Base-by-base conservation (phyloP, 1,140 invertebrate genomes). In the Bombyx mandarina region DNA sequence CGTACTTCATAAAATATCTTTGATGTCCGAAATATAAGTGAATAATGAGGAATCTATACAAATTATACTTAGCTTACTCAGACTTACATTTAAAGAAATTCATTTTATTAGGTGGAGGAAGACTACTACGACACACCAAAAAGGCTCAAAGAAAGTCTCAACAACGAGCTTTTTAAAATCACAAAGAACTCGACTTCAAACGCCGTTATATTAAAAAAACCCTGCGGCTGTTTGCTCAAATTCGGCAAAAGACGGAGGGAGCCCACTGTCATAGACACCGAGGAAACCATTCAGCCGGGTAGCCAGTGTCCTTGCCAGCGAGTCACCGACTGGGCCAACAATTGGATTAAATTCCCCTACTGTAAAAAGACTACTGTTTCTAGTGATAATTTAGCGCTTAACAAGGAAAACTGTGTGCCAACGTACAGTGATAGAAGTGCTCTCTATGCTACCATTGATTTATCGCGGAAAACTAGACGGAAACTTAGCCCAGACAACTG, bases 41-140 rank as follows among this genome's bases (percentile, higher is more conserved):
- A 35, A 35, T 35, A 5, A 35, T 35, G 26, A 35, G 12, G 12
- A 18, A 18, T 18, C 12, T 18, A 18, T 18, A 18, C 12, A 18
- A 18, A 18, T 18, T 18, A 18, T 18, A 50, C 49, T 3, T 46
- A 8, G n/a, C 18, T 48, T 10, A 9, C n/a, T 43, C 53, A 12
- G 26, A 35, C 2, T 35, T 35, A 3, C 2, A 35, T 35, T 35
- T 35, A 35, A 35, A 35, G 26, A 35, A 35, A 35, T 35, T 35
- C 26, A 35, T 35, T 35, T 18, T 56, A 44, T 12, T 52, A 87
- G 83, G 69, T 77, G 6, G 78, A 82, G n/a, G 82, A 72, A 43
- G 88, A 93, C 70, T 91, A 93, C 72, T 94, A 94, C 76, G 93
- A 94, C 67, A 94, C 93, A 0, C 93, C 93, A n/a, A 90, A 92